These are phyloP conservation scores for Hemicordylus capensis DNA, from an alignment of 2,113 vertebrate species.

Conservation along the genomic window DNA sequence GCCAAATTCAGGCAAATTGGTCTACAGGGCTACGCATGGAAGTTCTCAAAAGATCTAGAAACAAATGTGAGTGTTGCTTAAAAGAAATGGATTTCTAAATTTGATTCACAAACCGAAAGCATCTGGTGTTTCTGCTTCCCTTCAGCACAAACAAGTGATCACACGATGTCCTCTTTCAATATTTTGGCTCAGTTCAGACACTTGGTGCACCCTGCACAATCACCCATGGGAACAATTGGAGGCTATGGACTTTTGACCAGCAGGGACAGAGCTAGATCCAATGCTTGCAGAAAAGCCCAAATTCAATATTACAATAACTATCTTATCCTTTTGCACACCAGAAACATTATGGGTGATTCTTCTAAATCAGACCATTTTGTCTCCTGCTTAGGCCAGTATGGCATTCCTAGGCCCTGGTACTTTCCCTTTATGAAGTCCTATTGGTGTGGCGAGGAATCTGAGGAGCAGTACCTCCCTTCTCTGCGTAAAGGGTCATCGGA, in stretches of 20 bases:
- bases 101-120: background rate
- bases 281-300: background rate
- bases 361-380: background rate
- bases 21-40: background rate
- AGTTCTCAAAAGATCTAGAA: background rate
- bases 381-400: constrained; percentile 88
- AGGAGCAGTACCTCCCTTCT: constrained; percentile 67
- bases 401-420: constrained; percentile 94
- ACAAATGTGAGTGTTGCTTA: background rate
- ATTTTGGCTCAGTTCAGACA: background rate
- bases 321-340: background rate
- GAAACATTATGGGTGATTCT: background rate
- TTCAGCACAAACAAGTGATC: background rate
- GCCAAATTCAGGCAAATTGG: background rate
- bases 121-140: background rate
- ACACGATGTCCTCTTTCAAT: background rate
- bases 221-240: background rate
- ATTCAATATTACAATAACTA: background rate
- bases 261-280: background rate
- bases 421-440: constrained; percentile 95
- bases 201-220: background rate
- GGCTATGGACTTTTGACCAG: background rate
- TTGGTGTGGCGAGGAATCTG: constrained; percentile 88
- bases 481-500: constrained; percentile 74
- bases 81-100: background rate